Conservation (phyloP, 2,113 vertebrate genomes). For the Diphyllodes magnificus region DNA sequence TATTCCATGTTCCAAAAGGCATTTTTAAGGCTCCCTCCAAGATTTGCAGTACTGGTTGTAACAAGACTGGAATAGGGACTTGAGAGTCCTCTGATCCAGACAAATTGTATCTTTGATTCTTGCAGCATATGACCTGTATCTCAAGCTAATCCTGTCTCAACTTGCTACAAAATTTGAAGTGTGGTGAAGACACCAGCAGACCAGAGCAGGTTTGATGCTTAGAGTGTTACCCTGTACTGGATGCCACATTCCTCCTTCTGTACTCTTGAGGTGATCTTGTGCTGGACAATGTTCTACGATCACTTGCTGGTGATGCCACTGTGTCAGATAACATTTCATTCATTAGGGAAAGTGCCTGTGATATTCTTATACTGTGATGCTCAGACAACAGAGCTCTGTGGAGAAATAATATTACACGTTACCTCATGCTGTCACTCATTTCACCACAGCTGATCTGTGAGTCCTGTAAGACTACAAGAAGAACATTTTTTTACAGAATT, state of each 20-base stretch:
- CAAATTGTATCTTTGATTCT: background rate
- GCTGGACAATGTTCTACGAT: background rate
- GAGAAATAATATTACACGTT: background rate
- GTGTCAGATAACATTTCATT: constrained; percentile 73
- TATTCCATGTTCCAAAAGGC: background rate
- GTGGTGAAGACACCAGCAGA: background rate
- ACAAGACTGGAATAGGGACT: background rate
- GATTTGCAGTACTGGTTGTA: background rate
- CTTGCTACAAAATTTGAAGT: background rate
- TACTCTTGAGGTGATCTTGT: background rate
- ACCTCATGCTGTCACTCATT: background rate
- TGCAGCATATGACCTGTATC: background rate
- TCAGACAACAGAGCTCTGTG: constrained; percentile 76
- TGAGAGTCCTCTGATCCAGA: background rate
- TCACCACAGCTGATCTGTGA: background rate
- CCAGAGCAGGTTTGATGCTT: background rate
- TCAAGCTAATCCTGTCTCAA: background rate
- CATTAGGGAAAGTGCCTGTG: constrained; percentile 80
- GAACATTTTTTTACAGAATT: background rate
- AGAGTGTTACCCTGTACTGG: constrained; percentile 49
- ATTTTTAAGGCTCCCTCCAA: background rate
- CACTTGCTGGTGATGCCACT: background rate
- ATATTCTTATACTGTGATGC: constrained; percentile 78
- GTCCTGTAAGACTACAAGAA: background rate
- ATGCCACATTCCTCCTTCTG: background rate